These are phyloP conservation scores for Tolypeutes matacus DNA, from an alignment of 2,797 vertebrate species.

Conservation along the genomic window DNA sequence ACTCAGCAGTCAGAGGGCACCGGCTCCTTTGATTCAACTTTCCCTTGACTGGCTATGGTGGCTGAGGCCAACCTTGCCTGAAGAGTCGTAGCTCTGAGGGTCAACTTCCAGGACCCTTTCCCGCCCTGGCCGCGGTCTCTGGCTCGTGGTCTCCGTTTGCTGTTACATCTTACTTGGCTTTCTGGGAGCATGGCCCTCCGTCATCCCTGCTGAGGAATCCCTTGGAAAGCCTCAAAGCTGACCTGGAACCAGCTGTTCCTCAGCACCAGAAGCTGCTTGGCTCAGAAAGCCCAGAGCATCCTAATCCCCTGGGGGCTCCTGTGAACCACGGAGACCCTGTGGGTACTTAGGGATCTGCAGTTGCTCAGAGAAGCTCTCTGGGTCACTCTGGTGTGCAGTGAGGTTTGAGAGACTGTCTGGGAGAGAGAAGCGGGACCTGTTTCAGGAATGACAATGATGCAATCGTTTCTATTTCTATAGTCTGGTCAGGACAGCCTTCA, in stretches of 20 bases:
- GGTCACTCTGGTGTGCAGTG: neutral
- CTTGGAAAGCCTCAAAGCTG: neutral
- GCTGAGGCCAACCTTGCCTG: too few relatives aligned
- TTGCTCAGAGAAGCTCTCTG: neutral
- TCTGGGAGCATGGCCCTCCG: neutral
- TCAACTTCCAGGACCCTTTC: neutral
- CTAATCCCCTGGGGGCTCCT: neutral
- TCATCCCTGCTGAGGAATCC: neutral
- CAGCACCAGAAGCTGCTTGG: neutral
- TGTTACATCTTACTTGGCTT: too few relatives aligned
- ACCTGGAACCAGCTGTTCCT: neutral
- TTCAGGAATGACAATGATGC: neutral
- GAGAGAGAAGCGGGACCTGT: neutral
- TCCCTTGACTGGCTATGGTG: neutral
- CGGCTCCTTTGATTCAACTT: neutral
- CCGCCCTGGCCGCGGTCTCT: neutral
- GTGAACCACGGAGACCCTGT: neutral
- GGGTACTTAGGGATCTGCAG: neutral
- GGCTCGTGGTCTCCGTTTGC: neutral
- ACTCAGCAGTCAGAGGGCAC: neutral
- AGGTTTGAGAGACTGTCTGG: neutral
- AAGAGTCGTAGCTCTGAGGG: neutral
- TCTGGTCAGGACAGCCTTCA: neutral
- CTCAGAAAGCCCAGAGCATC: neutral
- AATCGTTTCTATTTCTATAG: neutral